Evolutionary conservation across 2,113 vertebrate genomes (phyloP).

Genomic region (Ranitomeya imitator): DNA sequence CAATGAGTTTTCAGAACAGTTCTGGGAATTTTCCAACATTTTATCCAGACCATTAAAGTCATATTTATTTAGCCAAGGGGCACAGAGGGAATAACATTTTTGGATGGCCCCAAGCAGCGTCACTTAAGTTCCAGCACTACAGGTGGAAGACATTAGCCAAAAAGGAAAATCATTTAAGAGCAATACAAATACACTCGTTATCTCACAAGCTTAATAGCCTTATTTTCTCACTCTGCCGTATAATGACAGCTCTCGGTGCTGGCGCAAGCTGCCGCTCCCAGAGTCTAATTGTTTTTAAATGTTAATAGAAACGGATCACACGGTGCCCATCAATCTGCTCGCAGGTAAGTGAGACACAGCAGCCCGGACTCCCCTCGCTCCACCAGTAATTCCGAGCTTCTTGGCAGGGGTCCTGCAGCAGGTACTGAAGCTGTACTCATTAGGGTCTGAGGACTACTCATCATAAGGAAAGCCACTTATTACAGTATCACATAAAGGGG

Average conservation of each 20-base stretch:
- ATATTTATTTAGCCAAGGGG: slow-evolving; percentile 54
- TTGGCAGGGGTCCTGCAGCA: slow-evolving; percentile 21
- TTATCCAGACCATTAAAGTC: slow-evolving; percentile 44
- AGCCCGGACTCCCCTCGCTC: slow-evolving; percentile 25
- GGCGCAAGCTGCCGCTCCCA: slow-evolving; percentile 55
- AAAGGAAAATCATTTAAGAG: slow-evolving; percentile 57
- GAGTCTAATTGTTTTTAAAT: slow-evolving; percentile 58
- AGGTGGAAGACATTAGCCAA: slow-evolving; percentile 55
- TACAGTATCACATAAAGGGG: slow-evolving; percentile 14
- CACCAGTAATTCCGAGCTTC: slow-evolving; percentile 24
- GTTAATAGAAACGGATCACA: slow-evolving; percentile 57
- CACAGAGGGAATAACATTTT: slow-evolving; percentile 53
- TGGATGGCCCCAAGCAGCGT: slow-evolving; percentile 46
- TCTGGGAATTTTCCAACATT: slow-evolving; percentile 30
- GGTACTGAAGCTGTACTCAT: slow-evolving; percentile 29
- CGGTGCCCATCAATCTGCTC: slow-evolving; percentile 56
- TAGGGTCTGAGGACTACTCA: slow-evolving; percentile 19
- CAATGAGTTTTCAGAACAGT: slow-evolving; percentile 22
- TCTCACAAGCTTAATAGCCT: slow-evolving; percentile 53
- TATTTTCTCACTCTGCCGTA: slow-evolving; percentile 55
- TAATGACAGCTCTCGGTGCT: slow-evolving; percentile 57
- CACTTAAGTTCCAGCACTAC: slow-evolving; percentile 49
- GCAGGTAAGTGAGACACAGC: slow-evolving; percentile 51
- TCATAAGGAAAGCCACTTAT: slow-evolving; percentile 6
- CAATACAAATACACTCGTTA: slow-evolving; percentile 53